Evolutionary conservation across 2,113 vertebrate species (phyloP).

Genomic region (Gymnarchus niloticus): DNA sequence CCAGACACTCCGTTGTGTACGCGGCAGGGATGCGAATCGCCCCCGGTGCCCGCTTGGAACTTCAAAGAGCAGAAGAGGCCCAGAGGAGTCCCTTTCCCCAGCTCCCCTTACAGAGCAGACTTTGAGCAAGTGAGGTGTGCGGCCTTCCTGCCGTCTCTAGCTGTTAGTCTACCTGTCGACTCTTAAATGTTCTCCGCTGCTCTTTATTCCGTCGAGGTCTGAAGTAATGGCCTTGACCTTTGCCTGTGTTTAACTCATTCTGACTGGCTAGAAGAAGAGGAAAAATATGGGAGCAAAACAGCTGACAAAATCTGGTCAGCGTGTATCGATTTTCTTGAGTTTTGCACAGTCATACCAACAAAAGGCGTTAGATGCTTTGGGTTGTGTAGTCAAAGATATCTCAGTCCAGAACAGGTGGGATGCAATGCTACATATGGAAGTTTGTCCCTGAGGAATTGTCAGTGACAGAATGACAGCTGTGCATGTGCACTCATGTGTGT

Average conservation of each 20-base stretch:
- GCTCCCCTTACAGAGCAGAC: background rate
- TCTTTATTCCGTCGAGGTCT: background rate
- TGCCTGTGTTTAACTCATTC: background rate
- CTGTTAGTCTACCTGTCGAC: background rate
- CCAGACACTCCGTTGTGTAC: slow-evolving; percentile 24
- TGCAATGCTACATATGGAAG: background rate
- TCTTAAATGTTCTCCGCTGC: background rate
- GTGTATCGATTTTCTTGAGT: background rate
- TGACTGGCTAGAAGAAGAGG: background rate
- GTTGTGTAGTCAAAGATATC: background rate
- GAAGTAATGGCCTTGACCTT: background rate
- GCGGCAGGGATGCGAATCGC: slow-evolving; percentile 23
- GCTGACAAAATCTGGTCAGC: background rate
- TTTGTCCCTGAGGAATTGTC: background rate
- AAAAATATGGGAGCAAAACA: no score
- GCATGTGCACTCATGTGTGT: slow-evolving; percentile 40
- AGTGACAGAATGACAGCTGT: background rate
- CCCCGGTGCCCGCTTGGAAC: background rate
- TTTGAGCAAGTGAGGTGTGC: background rate
- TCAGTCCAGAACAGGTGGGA: background rate
- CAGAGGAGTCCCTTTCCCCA: background rate
- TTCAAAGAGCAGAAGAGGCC: background rate
- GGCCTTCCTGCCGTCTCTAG: background rate
- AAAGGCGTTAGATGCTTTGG: background rate
- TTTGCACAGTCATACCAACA: background rate